phyloP scores from a whole-genome alignment of 30 jellyfish, hydroid and myxozoan species.

The Cassiopea xamachana region DNA sequence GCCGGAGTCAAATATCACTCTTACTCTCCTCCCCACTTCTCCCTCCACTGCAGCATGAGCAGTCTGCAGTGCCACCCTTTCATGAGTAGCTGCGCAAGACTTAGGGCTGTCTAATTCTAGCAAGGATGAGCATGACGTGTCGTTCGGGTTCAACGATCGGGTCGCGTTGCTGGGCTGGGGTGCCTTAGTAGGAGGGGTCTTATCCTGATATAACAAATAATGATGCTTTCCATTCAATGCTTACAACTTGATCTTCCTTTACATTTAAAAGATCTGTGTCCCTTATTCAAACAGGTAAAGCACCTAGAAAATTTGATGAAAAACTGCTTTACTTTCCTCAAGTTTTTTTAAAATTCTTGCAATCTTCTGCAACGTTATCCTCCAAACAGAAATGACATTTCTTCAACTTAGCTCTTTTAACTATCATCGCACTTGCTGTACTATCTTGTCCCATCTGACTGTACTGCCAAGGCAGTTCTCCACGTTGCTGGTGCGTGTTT shows the following conservation, averaged over 20 bases:
- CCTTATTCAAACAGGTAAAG: background rate
- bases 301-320: constrained; percentile 16
- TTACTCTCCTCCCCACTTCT: constrained; percentile 2
- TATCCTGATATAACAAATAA: background rate
- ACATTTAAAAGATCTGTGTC: constrained; percentile 40
- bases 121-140: too few species aligned
- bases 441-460: background rate
- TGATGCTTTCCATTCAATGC: constrained; percentile 42
- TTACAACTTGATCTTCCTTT: background rate
- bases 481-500: background rate
- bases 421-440: constrained; percentile 9
- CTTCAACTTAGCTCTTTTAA: background rate
- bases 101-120: too few species aligned
- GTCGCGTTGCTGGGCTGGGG: too few species aligned
- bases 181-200: constrained; percentile 23
- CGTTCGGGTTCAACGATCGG: too few species aligned
- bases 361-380: constrained; percentile 1
- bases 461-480: background rate
- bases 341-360: background rate
- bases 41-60: constrained; percentile 17
- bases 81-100: background rate
- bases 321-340: constrained; percentile 10
- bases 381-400: constrained; percentile 15
- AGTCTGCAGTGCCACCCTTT: constrained; percentile 41
- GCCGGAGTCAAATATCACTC: constrained; percentile 21